These are phyloP conservation scores for Malachius bipustulatus DNA, from an alignment of 2,888 invertebrate genomes.

Conservation along the genomic window DNA sequence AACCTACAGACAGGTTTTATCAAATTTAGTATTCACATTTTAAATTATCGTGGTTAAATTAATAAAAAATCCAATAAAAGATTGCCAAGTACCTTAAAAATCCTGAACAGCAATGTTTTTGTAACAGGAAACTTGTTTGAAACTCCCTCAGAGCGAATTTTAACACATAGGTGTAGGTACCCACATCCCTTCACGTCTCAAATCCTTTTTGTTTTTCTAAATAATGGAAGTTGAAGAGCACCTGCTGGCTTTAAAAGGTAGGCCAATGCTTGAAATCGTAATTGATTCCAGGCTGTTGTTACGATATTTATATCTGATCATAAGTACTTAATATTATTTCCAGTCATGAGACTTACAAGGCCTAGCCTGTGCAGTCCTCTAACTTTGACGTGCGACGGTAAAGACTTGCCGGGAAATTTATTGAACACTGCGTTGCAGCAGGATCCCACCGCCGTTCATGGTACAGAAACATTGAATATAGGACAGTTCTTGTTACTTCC, in stretches of 20 bases:
- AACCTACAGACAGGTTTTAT: no score
- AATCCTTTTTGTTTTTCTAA: no score
- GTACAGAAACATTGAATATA: slow-evolving; percentile 69
- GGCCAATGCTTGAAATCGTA: neutral
- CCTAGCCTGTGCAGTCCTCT: slow-evolving; percentile 76
- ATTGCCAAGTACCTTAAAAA: no score
- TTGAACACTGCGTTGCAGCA: slow-evolving; percentile 66
- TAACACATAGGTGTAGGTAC: no score
- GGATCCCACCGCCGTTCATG: slow-evolving; percentile 73
- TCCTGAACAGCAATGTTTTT: no score
- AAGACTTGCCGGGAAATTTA: slow-evolving; percentile 73
- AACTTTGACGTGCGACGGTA: slow-evolving; percentile 71
- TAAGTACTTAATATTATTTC: slow-evolving; percentile 17
- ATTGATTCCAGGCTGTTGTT: neutral
- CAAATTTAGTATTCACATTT: no score
- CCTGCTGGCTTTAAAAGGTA: slow-evolving; percentile 19
- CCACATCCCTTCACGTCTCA: no score
- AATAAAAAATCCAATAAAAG: no score
- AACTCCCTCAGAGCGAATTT: no score
- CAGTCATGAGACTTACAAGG: slow-evolving; percentile 88
- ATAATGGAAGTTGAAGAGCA: slow-evolving; percentile 20
- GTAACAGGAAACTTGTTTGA: no score
- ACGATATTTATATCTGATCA: slow-evolving; percentile 7
- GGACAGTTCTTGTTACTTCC: slow-evolving; percentile 88
- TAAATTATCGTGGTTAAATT: no score